Conservation (phyloP, 2,113 vertebrate genomes). For the Sciurus niger region DNA sequence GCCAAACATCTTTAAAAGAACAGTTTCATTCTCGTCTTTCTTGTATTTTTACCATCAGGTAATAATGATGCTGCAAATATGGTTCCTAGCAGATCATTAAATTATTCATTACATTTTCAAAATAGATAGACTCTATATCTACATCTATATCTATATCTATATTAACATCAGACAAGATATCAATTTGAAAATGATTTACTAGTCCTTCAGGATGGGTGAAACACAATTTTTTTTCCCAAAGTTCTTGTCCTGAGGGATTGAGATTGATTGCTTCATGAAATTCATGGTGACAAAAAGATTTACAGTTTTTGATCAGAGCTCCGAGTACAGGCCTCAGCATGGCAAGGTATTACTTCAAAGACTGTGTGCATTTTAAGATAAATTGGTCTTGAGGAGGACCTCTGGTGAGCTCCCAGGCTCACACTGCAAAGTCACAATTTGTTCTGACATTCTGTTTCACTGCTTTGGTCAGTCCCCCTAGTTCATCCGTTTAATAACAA, state of each 20-base stretch:
- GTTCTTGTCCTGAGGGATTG: slow-evolving; percentile 73
- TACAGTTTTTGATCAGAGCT: slow-evolving; percentile 85
- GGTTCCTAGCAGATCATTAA: slow-evolving; percentile 58
- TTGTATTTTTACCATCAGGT: slow-evolving; percentile 55
- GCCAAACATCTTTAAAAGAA: not conserved
- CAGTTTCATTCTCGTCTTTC: not conserved
- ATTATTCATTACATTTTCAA: slow-evolving; percentile 67
- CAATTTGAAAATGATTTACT: slow-evolving; percentile 83
- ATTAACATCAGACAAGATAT: slow-evolving; percentile 65
- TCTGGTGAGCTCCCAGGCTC: slow-evolving; percentile 68
- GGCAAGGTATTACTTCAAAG: slow-evolving; percentile 76
- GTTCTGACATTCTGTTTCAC: slow-evolving; percentile 77
- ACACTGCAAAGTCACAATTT: slow-evolving; percentile 70
- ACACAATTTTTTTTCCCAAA: slow-evolving; percentile 68
- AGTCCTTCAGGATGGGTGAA: slow-evolving; percentile 70
- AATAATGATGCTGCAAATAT: slow-evolving; percentile 64
- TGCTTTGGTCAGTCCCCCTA: slow-evolving; percentile 2
- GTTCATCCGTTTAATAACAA: slow-evolving; percentile 71
- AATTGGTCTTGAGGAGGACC: slow-evolving; percentile 69
- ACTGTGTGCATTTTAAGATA: slow-evolving; percentile 75
- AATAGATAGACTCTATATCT: not conserved
- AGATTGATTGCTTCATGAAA: slow-evolving; percentile 85
- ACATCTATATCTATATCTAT: not conserved
- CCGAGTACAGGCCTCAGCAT: slow-evolving; percentile 44
- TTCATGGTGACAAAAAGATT: slow-evolving; percentile 85